Conservation (phyloP, 1,140 invertebrate genomes). For the Telenomus remus region DNA sequence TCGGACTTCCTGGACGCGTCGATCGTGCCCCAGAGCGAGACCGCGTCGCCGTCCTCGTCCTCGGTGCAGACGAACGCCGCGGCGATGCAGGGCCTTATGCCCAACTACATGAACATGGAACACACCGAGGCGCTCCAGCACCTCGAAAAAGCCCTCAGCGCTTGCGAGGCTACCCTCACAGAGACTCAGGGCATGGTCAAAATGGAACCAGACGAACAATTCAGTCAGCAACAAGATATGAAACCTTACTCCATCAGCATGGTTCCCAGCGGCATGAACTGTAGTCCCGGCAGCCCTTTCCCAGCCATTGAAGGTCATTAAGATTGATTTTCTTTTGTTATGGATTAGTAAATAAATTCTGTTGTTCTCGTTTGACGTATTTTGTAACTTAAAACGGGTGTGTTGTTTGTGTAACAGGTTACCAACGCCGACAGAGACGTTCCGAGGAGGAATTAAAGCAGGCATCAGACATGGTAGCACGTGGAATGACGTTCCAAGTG, state of each 20-base stretch:
- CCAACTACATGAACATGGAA: slow-evolving; percentile 72
- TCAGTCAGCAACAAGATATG: slow-evolving; percentile 65
- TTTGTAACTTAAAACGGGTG: no score
- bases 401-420: no score
- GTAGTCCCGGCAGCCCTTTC: slow-evolving; percentile 70
- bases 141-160: slow-evolving; percentile 71
- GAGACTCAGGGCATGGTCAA: slow-evolving; percentile 72
- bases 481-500: slow-evolving; percentile 87
- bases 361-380: no score
- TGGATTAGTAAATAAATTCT: no score
- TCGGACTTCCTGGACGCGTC: slow-evolving; percentile 63
- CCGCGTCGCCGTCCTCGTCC: slow-evolving; percentile 51
- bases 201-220: slow-evolving; percentile 73
- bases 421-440: slow-evolving; percentile 78
- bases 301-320: slow-evolving; percentile 73
- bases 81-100: slow-evolving; percentile 46
- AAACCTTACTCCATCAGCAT: slow-evolving; percentile 74
- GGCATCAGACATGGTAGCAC: slow-evolving; percentile 86
- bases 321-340: no score
- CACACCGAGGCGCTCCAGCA: slow-evolving; percentile 73
- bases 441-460: slow-evolving; percentile 84
- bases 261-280: slow-evolving; percentile 69
- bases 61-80: slow-evolving; percentile 51
- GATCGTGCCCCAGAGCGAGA: slow-evolving; percentile 59
- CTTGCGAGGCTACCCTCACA: slow-evolving; percentile 72